A percentile compares a stretch with the other conserved stretches of the same genome.
Evolutionary conservation across 23 tunicate species (phyloP).

Genomic region (Oikopleura dioica): DNA sequence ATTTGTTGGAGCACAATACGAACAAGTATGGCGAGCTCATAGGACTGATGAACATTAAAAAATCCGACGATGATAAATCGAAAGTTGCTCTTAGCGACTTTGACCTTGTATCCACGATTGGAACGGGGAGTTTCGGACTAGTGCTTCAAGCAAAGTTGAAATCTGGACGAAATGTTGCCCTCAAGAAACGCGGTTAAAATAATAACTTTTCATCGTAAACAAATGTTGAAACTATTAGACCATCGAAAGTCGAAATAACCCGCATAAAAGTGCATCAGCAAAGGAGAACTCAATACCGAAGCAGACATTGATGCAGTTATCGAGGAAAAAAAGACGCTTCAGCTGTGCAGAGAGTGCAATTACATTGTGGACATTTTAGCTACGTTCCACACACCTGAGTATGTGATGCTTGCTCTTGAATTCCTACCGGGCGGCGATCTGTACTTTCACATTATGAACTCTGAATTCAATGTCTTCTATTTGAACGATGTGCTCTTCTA

Average conservation of each 20-base stretch:
- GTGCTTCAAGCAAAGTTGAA: no score
- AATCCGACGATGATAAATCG: no score
- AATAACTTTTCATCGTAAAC: no score
- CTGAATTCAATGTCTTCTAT: background rate
- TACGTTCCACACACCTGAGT: background rate
- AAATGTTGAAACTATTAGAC: no score
- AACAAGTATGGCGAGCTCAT: background rate
- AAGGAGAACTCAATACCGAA: no score
- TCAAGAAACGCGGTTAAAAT: no score
- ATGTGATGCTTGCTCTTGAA: background rate
- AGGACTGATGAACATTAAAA: background rate
- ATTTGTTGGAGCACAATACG: background rate
- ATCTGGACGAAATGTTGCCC: no score
- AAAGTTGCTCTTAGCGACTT: no score
- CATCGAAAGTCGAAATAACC: no score
- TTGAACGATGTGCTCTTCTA: background rate
- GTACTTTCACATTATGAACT: background rate
- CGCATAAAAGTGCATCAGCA: no score
- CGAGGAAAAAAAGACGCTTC: background rate
- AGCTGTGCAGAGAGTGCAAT: background rate
- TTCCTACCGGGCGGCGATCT: background rate
- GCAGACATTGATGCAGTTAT: background rate
- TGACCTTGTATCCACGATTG: no score
- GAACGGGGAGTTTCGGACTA: no score
- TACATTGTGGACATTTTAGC: background rate